These are phyloP conservation scores for Aradus depressus DNA, from an alignment of 2,888 invertebrate species.

Conservation along the genomic window DNA sequence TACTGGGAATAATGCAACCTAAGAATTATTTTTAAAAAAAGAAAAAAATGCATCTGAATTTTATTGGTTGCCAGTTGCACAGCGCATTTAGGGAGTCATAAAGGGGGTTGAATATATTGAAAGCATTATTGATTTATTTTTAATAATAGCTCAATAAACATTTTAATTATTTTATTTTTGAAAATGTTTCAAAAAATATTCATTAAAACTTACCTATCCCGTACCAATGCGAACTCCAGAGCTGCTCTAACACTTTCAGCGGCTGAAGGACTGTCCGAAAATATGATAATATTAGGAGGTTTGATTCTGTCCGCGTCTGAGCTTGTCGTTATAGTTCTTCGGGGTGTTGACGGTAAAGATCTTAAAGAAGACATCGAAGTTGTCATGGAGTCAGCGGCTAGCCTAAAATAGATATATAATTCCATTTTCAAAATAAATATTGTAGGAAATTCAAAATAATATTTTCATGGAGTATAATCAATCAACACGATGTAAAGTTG, in stretches of 20 bases:
- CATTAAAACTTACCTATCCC: conserved; percentile 56
- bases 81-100: no score
- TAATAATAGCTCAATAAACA: no score
- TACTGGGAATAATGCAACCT: neutral
- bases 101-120: no score
- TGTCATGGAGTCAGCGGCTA: conserved; percentile 22
- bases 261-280: conserved; percentile 63
- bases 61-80: no score
- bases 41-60: no score
- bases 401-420: conserved; percentile 5
- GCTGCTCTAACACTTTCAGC: conserved; percentile 62
- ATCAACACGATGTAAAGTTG: no score
- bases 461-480: no score
- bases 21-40: neutral
- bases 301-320: conserved; percentile 37
- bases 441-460: no score
- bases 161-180: no score
- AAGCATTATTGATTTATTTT: no score
- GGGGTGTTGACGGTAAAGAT: conserved; percentile 23
- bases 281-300: conserved; percentile 70
- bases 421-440: no score
- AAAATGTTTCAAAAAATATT: no score
- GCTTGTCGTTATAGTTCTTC: conserved; percentile 20
- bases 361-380: conserved; percentile 25
- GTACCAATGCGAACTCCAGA: conserved; percentile 55